These are phyloP conservation scores for Apis laboriosa DNA, from an alignment of 1,140 invertebrate genomes.

Conservation along the genomic window DNA sequence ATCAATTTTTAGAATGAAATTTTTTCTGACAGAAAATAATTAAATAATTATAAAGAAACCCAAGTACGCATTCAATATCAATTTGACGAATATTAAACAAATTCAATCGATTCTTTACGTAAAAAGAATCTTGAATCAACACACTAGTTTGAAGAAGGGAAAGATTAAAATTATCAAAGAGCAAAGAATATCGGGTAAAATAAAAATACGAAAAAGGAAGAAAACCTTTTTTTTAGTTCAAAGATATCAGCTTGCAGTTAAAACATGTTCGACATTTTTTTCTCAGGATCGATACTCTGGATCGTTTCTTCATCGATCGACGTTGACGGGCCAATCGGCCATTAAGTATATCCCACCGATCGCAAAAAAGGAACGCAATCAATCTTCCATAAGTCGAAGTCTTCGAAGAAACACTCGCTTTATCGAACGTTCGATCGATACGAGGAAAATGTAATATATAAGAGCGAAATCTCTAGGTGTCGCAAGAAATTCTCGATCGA, in stretches of 20 bases:
- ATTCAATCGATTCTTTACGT: no score
- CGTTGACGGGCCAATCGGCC: constrained; percentile 67
- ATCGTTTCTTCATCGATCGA: constrained; percentile 60
- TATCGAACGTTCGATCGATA: constrained; percentile 17
- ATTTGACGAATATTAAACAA: no score
- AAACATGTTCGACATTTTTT: not conserved
- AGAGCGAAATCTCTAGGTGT: constrained; percentile 32
- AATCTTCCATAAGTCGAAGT: constrained; percentile 73
- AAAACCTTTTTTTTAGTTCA: no score
- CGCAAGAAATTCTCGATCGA: constrained; percentile 53
- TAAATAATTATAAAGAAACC: no score
- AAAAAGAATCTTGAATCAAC: no score
- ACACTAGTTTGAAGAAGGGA: no score
- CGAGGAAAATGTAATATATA: constrained; percentile 36
- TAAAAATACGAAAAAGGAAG: not conserved
- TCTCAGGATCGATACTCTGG: not conserved
- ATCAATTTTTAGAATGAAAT: no score
- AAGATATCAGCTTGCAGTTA: not conserved
- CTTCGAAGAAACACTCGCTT: constrained; percentile 43
- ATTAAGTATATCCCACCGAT: constrained; percentile 66
- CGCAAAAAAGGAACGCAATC: constrained; percentile 68
- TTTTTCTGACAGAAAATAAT: no score
- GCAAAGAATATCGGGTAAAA: not conserved
- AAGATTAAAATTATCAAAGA: no score
- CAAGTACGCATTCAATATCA: no score